Base-by-base conservation (phyloP, 2,888 invertebrate species). In the Strigamia transsilvanica region DNA sequence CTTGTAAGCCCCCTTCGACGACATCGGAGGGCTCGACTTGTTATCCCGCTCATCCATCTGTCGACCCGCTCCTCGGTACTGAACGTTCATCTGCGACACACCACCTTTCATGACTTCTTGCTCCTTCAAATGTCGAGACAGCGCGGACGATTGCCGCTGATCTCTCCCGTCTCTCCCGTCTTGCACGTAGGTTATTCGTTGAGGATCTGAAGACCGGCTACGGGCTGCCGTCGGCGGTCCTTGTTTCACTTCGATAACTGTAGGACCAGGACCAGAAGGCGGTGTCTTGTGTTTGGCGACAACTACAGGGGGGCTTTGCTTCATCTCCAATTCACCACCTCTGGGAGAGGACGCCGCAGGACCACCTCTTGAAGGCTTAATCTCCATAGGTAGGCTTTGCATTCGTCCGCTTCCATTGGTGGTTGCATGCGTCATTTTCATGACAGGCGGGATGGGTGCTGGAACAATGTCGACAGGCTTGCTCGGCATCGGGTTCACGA, bases 91-190 rank as follows among this genome's bases (percentile, higher is more conserved):
- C 73, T 38, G 38, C 38, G 38, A 38, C 38, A 38, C 38, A 2
- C 2, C 38, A 38, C 38, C 38, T 38, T 38, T 38, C 38, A 38
- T 38, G 38, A 21, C 56, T 56, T 56, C 56, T 18, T 56, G 56
- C 7, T 56, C 56, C 56, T 56, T 56, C 56, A 56, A 18, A 56
- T 56, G 56, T 56, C 56, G n/a, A 9, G n/a, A 46, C 23, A 21
- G 42, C 23, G 56, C 66, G 61, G 15, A 80, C 21, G 61, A 38
- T 80, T 61, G 81, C 12, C 42, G n/a, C 51, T 56, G 32, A 21
- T 83, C 82, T 66, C 82, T 82, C 18, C 83, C 81, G 21, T 83
- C 82, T 66, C 82, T 82, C 18, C 83, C 81, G 21, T 77, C 34
- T 81, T 83, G 83, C 32, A 61, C 23, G 15, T 79, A 79, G 27